Conservation (phyloP, 2,113 vertebrate species). For the Coregonus clupeaformis region DNA sequence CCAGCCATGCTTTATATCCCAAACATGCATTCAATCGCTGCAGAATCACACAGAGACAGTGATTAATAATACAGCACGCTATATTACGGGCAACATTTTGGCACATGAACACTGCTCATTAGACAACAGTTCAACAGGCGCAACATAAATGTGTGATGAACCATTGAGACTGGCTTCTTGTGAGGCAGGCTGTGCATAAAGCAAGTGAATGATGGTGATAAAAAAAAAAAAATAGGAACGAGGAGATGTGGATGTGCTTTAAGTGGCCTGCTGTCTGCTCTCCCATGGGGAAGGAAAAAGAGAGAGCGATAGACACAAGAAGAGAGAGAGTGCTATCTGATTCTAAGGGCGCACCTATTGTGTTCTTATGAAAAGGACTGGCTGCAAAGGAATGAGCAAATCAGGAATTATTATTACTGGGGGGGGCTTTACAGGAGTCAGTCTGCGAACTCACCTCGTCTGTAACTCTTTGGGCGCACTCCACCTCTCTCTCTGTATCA, state of each 20-base stretch:
- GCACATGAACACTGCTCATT: constrained; percentile 46
- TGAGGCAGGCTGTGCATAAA: constrained; percentile 21
- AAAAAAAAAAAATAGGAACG: too few species aligned
- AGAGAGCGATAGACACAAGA: too few species aligned
- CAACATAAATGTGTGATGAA: too few species aligned
- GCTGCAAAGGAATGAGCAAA: too few species aligned
- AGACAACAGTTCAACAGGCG: constrained; percentile 33
- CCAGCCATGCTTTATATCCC: constrained; percentile 53
- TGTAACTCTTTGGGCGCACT: constrained; percentile 59
- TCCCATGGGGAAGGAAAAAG: too few species aligned
- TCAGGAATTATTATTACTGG: too few species aligned
- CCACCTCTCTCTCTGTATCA: constrained; percentile 48
- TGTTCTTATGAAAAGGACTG: too few species aligned
- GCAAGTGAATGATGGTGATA: constrained; percentile 25
- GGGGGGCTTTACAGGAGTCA: constrained; percentile 31
- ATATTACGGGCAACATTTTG: constrained; percentile 51
- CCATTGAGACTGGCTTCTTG: too few species aligned
- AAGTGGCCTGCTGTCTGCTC: constrained; percentile 1
- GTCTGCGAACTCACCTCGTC: constrained; percentile 23
- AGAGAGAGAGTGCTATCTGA: not conserved
- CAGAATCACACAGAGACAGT: constrained; percentile 62
- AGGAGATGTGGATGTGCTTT: not conserved
- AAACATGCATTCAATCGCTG: constrained; percentile 64
- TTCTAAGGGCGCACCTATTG: too few species aligned
- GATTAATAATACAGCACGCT: constrained; percentile 67